Evolutionary conservation across 2,888 invertebrate genomes (phyloP).

Genomic region (Timema cristinae): DNA sequence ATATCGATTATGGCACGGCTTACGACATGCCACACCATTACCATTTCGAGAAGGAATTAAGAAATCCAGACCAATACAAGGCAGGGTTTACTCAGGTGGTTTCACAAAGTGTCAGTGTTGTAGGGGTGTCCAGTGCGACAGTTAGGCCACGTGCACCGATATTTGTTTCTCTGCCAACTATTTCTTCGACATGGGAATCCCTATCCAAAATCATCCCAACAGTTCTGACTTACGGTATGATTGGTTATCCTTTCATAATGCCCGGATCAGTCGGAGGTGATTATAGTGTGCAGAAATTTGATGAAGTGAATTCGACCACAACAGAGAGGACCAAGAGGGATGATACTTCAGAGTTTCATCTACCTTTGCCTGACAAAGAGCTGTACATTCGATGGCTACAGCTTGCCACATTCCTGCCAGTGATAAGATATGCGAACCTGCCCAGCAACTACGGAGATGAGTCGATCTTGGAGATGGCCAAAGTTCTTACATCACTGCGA

Average conservation of each 20-base stretch:
- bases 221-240: conserved; percentile 79
- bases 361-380: conserved; percentile 67
- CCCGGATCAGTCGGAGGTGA: conserved; percentile 94
- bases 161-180: conserved; percentile 80
- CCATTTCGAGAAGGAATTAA: conserved; percentile 59
- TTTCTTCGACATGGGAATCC: conserved; percentile 85
- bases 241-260: conserved; percentile 90
- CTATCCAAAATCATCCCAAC: conserved; percentile 79
- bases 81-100: conserved; percentile 61
- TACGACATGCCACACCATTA: conserved; percentile 85
- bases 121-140: conserved; percentile 81
- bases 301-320: conserved; percentile 12
- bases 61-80: conserved; percentile 80
- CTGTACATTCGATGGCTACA: conserved; percentile 88
- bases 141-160: conserved; percentile 77
- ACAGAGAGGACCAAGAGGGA: conserved; percentile 20
- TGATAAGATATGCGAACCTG: conserved; percentile 84
- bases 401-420: conserved; percentile 83
- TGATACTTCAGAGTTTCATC: conserved; percentile 17
- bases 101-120: conserved; percentile 57
- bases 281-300: conserved; percentile 54
- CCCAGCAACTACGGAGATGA: conserved; percentile 86
- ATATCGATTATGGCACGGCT: conserved; percentile 75
- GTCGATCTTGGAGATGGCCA: conserved; percentile 70
- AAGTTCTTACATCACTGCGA: conserved; percentile 66